Evolutionary conservation across 2,797 vertebrate genomes (phyloP).

Genomic region (Hypotaenidia okinawae): DNA sequence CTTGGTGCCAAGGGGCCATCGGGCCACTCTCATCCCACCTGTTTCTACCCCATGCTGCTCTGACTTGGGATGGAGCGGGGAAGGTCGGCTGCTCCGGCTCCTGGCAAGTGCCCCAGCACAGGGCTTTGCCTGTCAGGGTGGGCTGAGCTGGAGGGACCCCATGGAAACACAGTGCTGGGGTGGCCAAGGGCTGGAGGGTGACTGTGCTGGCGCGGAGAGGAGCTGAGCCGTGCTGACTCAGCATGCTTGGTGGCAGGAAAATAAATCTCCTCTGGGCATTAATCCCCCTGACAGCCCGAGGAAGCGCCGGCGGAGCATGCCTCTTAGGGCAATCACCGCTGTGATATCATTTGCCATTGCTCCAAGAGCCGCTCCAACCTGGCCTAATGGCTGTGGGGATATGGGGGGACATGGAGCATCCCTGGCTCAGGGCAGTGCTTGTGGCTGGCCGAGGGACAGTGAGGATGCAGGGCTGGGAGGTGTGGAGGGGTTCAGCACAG

Average conservation of each 20-base stretch:
- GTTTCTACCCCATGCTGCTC: not conserved
- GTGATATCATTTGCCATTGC: accelerated
- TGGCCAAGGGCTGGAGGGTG: not conserved
- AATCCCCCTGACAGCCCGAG: not conserved
- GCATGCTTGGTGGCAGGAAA: not conserved
- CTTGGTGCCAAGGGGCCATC: not conserved
- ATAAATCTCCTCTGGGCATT: slow-evolving; percentile 37
- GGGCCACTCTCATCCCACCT: not conserved
- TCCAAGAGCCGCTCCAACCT: accelerated
- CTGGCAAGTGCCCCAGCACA: accelerated
- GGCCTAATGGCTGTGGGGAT: accelerated
- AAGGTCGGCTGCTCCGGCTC: not conserved
- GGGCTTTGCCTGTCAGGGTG: not conserved
- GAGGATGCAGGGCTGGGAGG: not conserved
- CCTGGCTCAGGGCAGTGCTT: not conserved
- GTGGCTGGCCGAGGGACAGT: accelerated
- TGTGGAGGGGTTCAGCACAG: not conserved
- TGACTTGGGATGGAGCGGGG: not conserved
- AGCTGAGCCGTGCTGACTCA: not conserved
- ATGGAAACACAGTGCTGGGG: accelerated
- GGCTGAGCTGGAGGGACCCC: not conserved
- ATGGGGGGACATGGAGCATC: accelerated
- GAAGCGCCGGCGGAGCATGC: not conserved
- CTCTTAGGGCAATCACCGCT: not conserved
- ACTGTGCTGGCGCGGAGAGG: accelerated